Percentiles rank a stretch among this genome's conserved stretches.
phyloP scores from a whole-genome alignment of 2,113 vertebrate genomes.

The Lethenteron reissneri region DNA sequence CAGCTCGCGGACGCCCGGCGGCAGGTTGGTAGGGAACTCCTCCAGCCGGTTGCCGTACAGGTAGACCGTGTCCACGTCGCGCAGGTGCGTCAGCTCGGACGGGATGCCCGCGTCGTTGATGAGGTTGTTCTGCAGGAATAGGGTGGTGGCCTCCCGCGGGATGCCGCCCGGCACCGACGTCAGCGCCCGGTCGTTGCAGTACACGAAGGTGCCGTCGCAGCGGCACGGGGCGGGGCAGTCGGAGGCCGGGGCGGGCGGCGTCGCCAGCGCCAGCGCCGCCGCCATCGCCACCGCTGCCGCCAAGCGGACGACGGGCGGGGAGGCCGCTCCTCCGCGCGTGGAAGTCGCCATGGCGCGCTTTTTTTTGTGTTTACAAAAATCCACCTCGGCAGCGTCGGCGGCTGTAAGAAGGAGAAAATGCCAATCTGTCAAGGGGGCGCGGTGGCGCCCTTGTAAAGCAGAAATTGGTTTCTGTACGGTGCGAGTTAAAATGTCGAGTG shows the following conservation, averaged over 20 bases:
- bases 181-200: slow-evolving; percentile 90
- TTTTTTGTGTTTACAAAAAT: too few relatives aligned
- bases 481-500: too few relatives aligned
- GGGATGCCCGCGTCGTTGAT: slow-evolving; percentile 95
- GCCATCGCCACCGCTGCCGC: too few relatives aligned
- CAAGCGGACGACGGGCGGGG: too few relatives aligned
- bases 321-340: too few relatives aligned
- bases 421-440: too few relatives aligned
- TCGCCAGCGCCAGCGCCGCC: slow-evolving; percentile 39
- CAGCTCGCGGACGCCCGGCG: slow-evolving; percentile 74
- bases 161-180: slow-evolving; percentile 84
- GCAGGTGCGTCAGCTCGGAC: slow-evolving; percentile 54
- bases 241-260: slow-evolving; percentile 45
- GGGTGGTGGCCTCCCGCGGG: slow-evolving; percentile 77
- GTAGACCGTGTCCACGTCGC: slow-evolving; percentile 83
- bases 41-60: slow-evolving; percentile 93
- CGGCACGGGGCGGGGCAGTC: slow-evolving; percentile 73
- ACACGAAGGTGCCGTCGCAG: slow-evolving; percentile 89
- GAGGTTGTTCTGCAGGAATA: slow-evolving; percentile 97
- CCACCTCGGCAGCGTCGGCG: too few relatives aligned
- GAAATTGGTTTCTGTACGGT: too few relatives aligned
- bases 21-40: slow-evolving; percentile 90
- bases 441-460: too few relatives aligned
- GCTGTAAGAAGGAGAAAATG: too few relatives aligned
- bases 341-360: too few relatives aligned